phyloP scores from a whole-genome alignment of 2,888 invertebrate genomes.

The Protophormia terraenovae region DNA sequence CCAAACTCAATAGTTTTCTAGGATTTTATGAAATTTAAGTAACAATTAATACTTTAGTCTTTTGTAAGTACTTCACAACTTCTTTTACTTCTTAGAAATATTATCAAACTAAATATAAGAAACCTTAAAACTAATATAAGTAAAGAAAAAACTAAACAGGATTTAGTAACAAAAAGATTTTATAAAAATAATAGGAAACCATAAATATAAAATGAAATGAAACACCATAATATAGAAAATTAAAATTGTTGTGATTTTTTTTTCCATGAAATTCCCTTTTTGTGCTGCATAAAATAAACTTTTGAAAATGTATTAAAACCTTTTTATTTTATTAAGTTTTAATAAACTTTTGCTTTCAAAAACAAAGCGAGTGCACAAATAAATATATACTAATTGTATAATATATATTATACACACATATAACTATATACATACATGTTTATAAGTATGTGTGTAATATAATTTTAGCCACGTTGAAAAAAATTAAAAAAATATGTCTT shows the following conservation, averaged over 20 bases:
- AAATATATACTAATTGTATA: background rate
- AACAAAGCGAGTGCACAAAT: background rate
- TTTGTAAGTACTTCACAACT: too few species aligned
- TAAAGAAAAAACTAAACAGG: background rate
- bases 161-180: background rate
- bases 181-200: background rate
- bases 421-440: background rate
- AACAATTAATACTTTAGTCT: too few species aligned
- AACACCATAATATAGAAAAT: slow-evolving; percentile 1
- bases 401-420: background rate
- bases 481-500: slow-evolving; percentile 3
- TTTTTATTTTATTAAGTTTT: slow-evolving; percentile 26
- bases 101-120: background rate
- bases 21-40: too few species aligned
- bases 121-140: background rate
- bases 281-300: background rate
- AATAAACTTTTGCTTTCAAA: slow-evolving; percentile 34
- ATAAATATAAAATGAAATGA: slow-evolving; percentile 6
- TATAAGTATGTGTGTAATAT: background rate
- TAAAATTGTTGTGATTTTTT: slow-evolving; percentile 1
- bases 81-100: background rate
- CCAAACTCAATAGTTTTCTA: too few species aligned
- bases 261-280: background rate
- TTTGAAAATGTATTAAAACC: background rate
- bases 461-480: background rate